phyloP scores from a whole-genome alignment of 1,140 invertebrate genomes.

The Brachionus paranguensis region DNA sequence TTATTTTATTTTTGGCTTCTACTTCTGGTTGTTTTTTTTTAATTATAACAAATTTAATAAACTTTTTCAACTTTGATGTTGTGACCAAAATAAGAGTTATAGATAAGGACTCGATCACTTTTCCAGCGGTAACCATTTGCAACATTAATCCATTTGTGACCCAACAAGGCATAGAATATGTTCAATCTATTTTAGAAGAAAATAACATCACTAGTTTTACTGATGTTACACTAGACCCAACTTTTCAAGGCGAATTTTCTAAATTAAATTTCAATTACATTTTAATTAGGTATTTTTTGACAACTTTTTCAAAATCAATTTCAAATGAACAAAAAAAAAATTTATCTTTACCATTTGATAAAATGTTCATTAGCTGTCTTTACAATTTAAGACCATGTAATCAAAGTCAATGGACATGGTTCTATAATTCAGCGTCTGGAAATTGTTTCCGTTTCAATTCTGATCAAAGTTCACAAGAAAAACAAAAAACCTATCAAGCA shows the following conservation, averaged over 20 bases:
- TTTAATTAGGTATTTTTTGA: not conserved
- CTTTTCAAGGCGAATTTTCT: not conserved
- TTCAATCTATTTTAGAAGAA: not conserved
- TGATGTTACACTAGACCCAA: not conserved
- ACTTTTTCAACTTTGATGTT: not conserved
- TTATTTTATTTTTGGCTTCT: not conserved
- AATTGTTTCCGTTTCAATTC: slow-evolving; percentile 20
- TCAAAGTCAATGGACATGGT: not conserved
- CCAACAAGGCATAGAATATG: not conserved
- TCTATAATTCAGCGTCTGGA: not conserved
- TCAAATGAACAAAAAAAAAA: not conserved
- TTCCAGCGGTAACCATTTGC: slow-evolving; percentile 24
- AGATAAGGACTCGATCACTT: not conserved
- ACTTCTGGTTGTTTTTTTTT: not conserved
- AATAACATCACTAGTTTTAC: not conserved
- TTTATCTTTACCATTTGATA: not conserved
- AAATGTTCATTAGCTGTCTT: not conserved
- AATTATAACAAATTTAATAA: not conserved
- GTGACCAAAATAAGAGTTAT: not conserved
- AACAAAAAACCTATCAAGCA: not conserved
- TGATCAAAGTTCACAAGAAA: not conserved
- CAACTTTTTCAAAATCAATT: not conserved
- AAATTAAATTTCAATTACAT: not conserved
- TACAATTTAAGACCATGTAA: not conserved
- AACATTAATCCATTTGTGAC: not conserved